These are phyloP conservation scores for Hyaena hyaena DNA, from an alignment of 2,113 vertebrate species.

Conservation along the genomic window DNA sequence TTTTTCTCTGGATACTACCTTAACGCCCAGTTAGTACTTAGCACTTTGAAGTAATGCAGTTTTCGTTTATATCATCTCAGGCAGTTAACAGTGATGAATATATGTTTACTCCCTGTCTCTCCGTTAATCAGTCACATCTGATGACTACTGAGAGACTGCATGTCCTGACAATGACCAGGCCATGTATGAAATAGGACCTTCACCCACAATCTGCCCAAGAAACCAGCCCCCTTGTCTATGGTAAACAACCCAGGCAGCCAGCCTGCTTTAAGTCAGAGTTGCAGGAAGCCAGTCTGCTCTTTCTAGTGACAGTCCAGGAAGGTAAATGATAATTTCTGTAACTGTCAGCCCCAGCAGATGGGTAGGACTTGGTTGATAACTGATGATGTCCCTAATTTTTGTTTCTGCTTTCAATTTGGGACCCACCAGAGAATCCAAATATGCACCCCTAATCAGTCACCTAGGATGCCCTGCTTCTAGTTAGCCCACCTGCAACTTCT, in stretches of 20 bases:
- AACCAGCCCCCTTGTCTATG: neutral
- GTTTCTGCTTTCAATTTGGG: neutral
- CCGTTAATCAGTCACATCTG: neutral
- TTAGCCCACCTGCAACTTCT: neutral
- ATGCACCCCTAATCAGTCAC: neutral
- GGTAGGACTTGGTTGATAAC: neutral
- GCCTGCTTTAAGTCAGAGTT: neutral
- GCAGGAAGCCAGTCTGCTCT: neutral
- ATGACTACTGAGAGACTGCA: neutral
- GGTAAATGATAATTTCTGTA: neutral
- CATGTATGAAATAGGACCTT: neutral
- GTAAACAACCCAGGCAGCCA: neutral
- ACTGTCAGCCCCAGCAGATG: neutral
- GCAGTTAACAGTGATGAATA: neutral
- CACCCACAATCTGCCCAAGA: neutral
- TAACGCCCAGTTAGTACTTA: neutral
- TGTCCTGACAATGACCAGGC: neutral
- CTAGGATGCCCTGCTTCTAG: neutral
- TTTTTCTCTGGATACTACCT: neutral
- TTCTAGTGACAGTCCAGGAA: neutral
- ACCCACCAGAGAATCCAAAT: neutral
- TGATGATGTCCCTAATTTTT: neutral
- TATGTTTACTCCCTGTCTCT: neutral
- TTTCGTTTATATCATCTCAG: neutral
- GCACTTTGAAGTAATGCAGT: neutral